phyloP scores from a whole-genome alignment of 1,140 invertebrate species.

The Latrodectus geometricus region DNA sequence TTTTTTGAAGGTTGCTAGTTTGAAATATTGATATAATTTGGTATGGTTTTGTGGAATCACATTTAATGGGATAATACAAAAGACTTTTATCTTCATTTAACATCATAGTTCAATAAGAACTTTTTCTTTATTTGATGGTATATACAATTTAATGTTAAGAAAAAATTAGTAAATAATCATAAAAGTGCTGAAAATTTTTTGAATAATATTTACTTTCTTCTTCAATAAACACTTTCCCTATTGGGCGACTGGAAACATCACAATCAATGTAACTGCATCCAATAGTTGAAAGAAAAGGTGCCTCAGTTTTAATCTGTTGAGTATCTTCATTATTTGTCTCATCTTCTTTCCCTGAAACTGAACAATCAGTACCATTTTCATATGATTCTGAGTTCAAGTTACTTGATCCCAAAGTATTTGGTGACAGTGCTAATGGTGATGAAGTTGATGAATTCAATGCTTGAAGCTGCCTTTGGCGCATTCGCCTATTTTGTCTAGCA shows the following conservation, averaged over 20 bases:
- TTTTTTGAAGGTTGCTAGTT: too few relatives aligned
- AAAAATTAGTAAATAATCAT: too few relatives aligned
- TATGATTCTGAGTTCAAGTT: not conserved
- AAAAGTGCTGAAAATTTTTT: too few relatives aligned
- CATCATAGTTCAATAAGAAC: too few relatives aligned
- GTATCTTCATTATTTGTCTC: not conserved
- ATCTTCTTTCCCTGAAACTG: not conserved
- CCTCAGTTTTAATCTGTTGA: not conserved
- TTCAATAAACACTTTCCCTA: slow-evolving; percentile 46
- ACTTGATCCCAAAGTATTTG: not conserved
- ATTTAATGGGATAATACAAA: too few relatives aligned
- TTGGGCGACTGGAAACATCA: slow-evolving; percentile 37
- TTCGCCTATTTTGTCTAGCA: slow-evolving; percentile 42
- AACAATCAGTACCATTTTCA: slow-evolving; percentile 8
- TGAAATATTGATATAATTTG: too few relatives aligned
- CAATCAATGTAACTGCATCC: slow-evolving; percentile 40
- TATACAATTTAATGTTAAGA: too few relatives aligned
- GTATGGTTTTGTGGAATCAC: too few relatives aligned
- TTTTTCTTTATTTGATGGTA: too few relatives aligned
- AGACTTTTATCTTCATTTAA: too few relatives aligned
- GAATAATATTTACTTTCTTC: slow-evolving; percentile 36
- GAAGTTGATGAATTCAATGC: not conserved
- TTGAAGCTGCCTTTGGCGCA: slow-evolving; percentile 10
- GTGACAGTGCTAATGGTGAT: not conserved
- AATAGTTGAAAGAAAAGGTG: not conserved